Evolutionary conservation across 1,140 invertebrate species (phyloP).

Genomic region (Ditylenchus dipsaci): DNA sequence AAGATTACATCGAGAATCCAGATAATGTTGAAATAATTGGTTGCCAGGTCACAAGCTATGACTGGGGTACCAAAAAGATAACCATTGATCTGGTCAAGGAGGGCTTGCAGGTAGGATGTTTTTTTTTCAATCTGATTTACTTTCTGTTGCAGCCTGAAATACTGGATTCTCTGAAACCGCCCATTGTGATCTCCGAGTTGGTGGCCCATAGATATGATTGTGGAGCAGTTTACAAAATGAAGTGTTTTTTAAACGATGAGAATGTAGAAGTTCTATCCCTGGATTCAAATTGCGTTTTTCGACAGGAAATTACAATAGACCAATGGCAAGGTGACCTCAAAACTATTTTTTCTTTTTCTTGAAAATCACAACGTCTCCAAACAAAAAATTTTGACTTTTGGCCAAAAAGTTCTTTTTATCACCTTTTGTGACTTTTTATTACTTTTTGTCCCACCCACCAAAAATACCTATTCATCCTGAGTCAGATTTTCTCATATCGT

Average conservation of each 20-base stretch:
- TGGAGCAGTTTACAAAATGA: constrained; percentile 18
- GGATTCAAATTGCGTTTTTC: not conserved
- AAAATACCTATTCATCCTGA: too few species aligned
- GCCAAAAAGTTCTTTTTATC: too few species aligned
- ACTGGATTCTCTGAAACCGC: constrained; percentile 14
- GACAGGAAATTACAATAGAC: constrained; percentile 2
- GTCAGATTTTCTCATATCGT: too few species aligned
- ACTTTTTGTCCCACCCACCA: not conserved
- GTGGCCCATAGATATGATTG: constrained; percentile 19
- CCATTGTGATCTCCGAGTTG: constrained; percentile 29
- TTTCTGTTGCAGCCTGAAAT: constrained; percentile 22
- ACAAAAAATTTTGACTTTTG: too few species aligned
- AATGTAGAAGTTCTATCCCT: constrained; percentile 5
- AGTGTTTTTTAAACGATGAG: constrained; percentile 6
- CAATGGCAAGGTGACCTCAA: constrained; percentile 27
- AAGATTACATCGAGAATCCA: not conserved
- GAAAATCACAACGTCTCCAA: too few species aligned
- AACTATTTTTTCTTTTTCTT: too few species aligned
- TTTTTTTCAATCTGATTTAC: not conserved
- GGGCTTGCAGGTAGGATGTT: constrained; percentile 11
- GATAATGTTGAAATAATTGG: constrained; percentile 7
- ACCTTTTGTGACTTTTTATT: not conserved
- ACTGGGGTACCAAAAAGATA: constrained; percentile 10
- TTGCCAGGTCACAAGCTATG: constrained; percentile 30
- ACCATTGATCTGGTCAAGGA: constrained; percentile 17